phyloP scores from a whole-genome alignment of 1,140 invertebrate species.

The Antheraea pernyi region DNA sequence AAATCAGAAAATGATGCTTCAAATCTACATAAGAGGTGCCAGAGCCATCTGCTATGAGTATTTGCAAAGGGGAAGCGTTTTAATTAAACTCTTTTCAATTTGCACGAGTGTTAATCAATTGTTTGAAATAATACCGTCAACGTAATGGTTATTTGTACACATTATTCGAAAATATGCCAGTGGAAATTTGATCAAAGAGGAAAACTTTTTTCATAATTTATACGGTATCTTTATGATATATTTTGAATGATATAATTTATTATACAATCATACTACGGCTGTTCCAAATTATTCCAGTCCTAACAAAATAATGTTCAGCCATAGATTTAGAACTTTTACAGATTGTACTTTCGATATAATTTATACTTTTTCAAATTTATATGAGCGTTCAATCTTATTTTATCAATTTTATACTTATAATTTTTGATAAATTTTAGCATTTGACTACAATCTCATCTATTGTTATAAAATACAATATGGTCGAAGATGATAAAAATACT shows the following conservation, averaged over 20 bases:
- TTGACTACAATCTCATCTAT: too few relatives aligned
- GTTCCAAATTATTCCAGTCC: too few relatives aligned
- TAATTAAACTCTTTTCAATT: slow-evolving; percentile 5
- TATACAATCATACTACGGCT: too few relatives aligned
- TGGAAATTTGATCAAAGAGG: neutral
- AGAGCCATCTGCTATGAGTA: neutral
- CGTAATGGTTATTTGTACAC: slow-evolving; percentile 15
- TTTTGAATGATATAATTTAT: neutral
- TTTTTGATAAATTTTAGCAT: too few relatives aligned
- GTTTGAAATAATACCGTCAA: slow-evolving; percentile 50
- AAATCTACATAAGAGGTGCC: neutral
- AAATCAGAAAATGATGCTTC: neutral
- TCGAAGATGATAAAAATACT: too few relatives aligned
- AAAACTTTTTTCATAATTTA: neutral
- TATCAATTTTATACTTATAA: too few relatives aligned
- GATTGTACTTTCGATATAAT: too few relatives aligned
- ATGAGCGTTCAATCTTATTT: too few relatives aligned
- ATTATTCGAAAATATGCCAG: slow-evolving; percentile 16
- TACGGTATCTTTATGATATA: neutral
- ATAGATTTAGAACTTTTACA: too few relatives aligned
- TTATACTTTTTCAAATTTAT: too few relatives aligned
- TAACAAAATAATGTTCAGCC: too few relatives aligned
- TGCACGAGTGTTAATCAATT: slow-evolving; percentile 35
- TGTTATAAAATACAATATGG: too few relatives aligned
- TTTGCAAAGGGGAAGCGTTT: neutral